Base-by-base conservation (phyloP, 2,797 vertebrate genomes). In the Coluber constrictor region DNA sequence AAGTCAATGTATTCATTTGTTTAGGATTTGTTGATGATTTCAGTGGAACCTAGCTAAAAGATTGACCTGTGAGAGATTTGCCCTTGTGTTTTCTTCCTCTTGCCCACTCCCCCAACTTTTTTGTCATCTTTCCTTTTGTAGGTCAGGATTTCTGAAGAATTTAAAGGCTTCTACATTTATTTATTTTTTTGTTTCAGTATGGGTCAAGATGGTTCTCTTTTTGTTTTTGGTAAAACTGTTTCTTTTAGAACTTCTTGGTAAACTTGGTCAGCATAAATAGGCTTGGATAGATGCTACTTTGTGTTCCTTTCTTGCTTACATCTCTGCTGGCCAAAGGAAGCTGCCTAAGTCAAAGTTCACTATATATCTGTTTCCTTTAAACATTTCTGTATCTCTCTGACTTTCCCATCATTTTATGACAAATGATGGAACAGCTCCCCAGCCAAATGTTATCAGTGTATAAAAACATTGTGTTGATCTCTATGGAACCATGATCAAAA, bases 331-430 rank as follows among this genome's bases (percentile, higher is more conserved):
- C 90, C 92, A 94, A 61, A 87, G 92, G 86, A 93, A 51, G 74
- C 37, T n/a, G 60, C 59, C 29, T 16, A 89, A 93, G 94, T 92
- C 94, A 96, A 55, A 95, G 96, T 96, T 97, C 94, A 92, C 90
- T 93, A 95, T 0, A 0, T 96, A 90, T 95, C 95, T 97, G 96
- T 95, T 97, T 97, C 96, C 96, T 96, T 91, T 94, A 88, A 94
- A 91, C 89, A 93, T 88, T n/a, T 93, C 94, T 95, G 91, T 93
- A 93, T 92, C 88, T 92, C 88, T 92, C 91, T 57, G 37, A 87
- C 91, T 94, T 95, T 94, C 37, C 90, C 92, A 93, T 32, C 74
- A 87, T 74, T 70, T 95, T 90, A 57, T 87, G 87, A 86, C 79
- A 91, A 90, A 92, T 23, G 91, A 95, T 93, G 92, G 90, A 54